These are phyloP conservation scores for Phocoena phocoena DNA, from an alignment of 2,113 vertebrate genomes.

Conservation along the genomic window DNA sequence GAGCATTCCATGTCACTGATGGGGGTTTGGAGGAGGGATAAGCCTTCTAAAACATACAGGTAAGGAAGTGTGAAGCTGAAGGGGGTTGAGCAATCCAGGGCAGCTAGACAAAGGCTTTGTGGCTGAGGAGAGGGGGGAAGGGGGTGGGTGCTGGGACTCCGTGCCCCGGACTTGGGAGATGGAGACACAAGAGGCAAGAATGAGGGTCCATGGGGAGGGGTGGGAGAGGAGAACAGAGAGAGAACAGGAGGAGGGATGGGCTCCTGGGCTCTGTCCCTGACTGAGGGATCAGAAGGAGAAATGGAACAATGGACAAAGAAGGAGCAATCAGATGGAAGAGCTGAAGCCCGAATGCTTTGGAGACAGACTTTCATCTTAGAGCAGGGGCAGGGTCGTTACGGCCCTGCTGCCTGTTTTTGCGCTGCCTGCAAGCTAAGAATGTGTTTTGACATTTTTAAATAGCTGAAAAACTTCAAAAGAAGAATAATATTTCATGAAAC, in stretches of 20 bases:
- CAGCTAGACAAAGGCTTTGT: not conserved
- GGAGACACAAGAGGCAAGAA: not conserved
- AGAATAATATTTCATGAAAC: not conserved
- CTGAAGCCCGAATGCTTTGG: fast-evolving
- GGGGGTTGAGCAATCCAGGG: not conserved
- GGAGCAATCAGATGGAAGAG: fast-evolving
- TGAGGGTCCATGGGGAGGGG: not conserved
- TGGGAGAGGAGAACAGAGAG: not conserved
- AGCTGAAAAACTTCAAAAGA: not conserved
- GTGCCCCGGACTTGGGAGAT: not conserved
- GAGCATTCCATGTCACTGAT: fast-evolving
- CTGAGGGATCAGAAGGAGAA: not conserved
- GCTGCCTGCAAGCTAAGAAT: not conserved
- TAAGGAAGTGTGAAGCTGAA: too few relatives aligned
- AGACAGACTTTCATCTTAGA: not conserved
- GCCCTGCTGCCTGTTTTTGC: not conserved
- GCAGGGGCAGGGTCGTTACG: fast-evolving
- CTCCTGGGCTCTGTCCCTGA: too few relatives aligned
- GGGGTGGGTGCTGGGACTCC: fast-evolving
- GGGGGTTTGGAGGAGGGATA: not conserved
- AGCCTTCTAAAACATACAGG: not conserved
- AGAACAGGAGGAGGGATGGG: too few relatives aligned
- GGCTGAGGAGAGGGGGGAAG: not conserved
- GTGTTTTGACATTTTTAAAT: not conserved
- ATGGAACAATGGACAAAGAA: not conserved